Conservation (phyloP, 2,888 invertebrate genomes). For the Sphaerophoria taeniata region DNA sequence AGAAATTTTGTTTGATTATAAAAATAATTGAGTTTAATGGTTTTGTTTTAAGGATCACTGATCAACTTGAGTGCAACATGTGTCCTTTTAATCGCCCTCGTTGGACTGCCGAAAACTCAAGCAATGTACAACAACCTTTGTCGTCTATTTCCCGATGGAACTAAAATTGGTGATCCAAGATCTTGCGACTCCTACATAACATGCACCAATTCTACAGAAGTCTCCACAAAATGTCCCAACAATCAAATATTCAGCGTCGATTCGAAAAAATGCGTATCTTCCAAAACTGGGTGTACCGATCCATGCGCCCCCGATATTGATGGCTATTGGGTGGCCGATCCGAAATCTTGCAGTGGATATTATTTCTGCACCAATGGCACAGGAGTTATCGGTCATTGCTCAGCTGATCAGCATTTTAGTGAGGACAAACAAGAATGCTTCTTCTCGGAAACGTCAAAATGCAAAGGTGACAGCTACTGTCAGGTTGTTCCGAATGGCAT, state of each 20-base stretch:
- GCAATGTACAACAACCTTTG: slow-evolving; percentile 76
- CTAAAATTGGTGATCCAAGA: slow-evolving; percentile 78
- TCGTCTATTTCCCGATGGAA: slow-evolving; percentile 77
- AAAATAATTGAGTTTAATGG: neutral
- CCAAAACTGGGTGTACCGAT: slow-evolving; percentile 76
- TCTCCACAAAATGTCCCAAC: slow-evolving; percentile 71
- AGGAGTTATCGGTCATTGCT: slow-evolving; percentile 70
- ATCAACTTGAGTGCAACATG: neutral
- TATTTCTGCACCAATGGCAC: slow-evolving; percentile 70
- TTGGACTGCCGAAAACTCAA: slow-evolving; percentile 3
- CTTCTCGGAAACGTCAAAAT: slow-evolving; percentile 66
- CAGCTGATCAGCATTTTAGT: slow-evolving; percentile 74
- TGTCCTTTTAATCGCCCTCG: neutral
- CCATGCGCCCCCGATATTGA: slow-evolving; percentile 75
- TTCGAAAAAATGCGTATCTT: slow-evolving; percentile 47
- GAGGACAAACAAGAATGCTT: slow-evolving; percentile 74
- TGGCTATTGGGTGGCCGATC: slow-evolving; percentile 76
- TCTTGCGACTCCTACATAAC: slow-evolving; percentile 78
- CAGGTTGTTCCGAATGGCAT: slow-evolving; percentile 76
- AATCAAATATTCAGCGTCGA: slow-evolving; percentile 70
- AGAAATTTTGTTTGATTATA: too few species aligned
- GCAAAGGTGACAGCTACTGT: slow-evolving; percentile 76
- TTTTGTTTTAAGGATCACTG: slow-evolving; percentile 7
- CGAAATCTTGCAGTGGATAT: slow-evolving; percentile 77
- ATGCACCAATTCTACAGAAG: slow-evolving; percentile 76